Base-by-base conservation (phyloP, 2,888 invertebrate genomes). In the Hirtodrosophila histrioides region DNA sequence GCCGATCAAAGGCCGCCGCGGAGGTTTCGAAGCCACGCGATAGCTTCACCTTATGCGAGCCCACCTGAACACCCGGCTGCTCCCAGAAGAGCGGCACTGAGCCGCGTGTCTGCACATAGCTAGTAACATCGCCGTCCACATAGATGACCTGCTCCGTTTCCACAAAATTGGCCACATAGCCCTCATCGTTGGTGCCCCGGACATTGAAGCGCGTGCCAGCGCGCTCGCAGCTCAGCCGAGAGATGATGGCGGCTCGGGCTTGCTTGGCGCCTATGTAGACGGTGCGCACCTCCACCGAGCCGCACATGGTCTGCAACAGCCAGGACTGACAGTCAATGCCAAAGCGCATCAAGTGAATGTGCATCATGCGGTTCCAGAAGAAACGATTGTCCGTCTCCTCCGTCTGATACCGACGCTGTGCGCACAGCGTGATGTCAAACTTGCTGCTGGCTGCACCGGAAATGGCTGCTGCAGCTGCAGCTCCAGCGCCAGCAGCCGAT, bases 51-150 rank as follows among this genome's bases (percentile, higher is more conserved):
- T 99, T 99, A 92, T 99, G 99, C 0, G 99, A 98, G 8, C 99
- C 99, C 36, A 99, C 99, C 93, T 98, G 98, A 9, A 99, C 95
- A 8, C 99, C 99, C 0, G 99, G 98, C 90, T 99, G 99, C 90
- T 99, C 99, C 98, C 99, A 99, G 92, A 99, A 99, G 23, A 99
- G 92, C 0, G 99, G 99, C 0, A 99, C 98, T 0, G 99, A 99
- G 0, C 99, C 99, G 81, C 99, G 94, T 0, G 98, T 98, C 92
- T 97, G 97, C 9, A 99, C 93, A 89, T 96, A 97, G 5, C 98
- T 98, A 5, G 96, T 94, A 4, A 98, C 94, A 89, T 97, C 95
- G 86, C 97, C 96, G 90, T 99, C 99, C 83, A 97, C 93, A 89
- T 95, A 96, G 81, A 98, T 96, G 11, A 98, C 97, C 93, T 99